A percentile compares a stretch with the other conserved stretches of the same genome.
Evolutionary conservation across 2,888 invertebrate genomes (phyloP).

Genomic region (Therioaphis trifolii): DNA sequence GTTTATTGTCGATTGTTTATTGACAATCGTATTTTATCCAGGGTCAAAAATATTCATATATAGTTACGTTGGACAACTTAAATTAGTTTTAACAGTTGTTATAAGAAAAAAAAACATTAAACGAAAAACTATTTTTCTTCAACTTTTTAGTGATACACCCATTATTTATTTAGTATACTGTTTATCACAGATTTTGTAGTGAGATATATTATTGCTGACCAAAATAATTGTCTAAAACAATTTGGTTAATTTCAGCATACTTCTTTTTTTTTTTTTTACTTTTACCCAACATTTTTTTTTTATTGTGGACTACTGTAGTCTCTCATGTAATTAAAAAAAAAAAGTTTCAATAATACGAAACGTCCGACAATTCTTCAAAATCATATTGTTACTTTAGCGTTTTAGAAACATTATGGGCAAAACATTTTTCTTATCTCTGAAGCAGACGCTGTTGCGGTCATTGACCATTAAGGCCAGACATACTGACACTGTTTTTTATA

Average conservation of each 20-base stretch:
- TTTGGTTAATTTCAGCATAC: not conserved
- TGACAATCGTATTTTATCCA: constrained; percentile 5
- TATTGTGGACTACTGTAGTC: not conserved
- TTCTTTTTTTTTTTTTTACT: constrained; percentile 4
- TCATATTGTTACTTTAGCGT: constrained; percentile 32
- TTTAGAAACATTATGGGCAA: constrained; percentile 31
- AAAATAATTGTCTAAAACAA: not conserved
- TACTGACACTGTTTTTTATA: constrained; percentile 58
- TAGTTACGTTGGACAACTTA: not conserved
- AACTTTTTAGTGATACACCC: not conserved
- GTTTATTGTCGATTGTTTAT: constrained; percentile 9
- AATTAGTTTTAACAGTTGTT: not conserved
- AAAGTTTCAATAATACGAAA: not conserved
- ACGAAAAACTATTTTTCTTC: not conserved
- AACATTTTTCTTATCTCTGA: constrained; percentile 37
- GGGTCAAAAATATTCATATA: constrained; percentile 13
- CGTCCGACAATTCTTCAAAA: constrained; percentile 13
- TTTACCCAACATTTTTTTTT: not conserved
- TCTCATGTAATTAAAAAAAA: constrained; percentile 4
- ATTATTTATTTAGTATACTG: not conserved
- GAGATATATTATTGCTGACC: not conserved
- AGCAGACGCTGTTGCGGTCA: constrained; percentile 50
- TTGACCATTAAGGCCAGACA: constrained; percentile 60
- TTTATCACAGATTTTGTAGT: not conserved
- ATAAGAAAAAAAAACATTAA: not conserved